phyloP scores from a whole-genome alignment of 2,888 invertebrate species.

The Drosophila mimica region DNA sequence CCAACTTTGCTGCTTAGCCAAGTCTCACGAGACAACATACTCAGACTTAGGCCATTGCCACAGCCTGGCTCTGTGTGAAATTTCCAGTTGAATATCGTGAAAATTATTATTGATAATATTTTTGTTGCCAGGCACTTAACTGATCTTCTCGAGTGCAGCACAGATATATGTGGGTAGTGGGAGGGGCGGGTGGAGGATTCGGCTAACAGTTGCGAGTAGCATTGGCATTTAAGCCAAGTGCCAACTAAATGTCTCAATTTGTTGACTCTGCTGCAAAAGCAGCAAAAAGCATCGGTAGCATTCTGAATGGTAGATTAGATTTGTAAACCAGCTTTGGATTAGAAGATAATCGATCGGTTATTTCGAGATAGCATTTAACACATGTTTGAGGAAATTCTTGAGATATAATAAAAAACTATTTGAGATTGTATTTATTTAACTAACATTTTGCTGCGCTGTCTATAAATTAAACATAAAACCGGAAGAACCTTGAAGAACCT shows the following conservation, averaged over 20 bases:
- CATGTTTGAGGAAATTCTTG: neutral
- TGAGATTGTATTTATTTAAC: neutral
- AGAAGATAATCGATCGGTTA: neutral
- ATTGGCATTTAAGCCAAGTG: conserved; percentile 39
- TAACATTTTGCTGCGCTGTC: too few relatives aligned
- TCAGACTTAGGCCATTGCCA: conserved; percentile 22
- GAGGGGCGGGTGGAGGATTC: neutral
- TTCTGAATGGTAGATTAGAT: conserved; percentile 1
- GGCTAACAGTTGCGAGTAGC: conserved; percentile 22
- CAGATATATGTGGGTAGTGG: neutral
- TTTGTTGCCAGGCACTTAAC: conserved; percentile 61
- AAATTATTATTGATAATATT: conserved; percentile 78
- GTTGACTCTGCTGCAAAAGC: conserved; percentile 28
- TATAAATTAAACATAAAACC: too few relatives aligned
- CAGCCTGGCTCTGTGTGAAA: conserved; percentile 48
- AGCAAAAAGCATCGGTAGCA: conserved; percentile 17
- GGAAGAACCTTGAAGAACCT: neutral
- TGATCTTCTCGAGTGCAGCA: conserved; percentile 40
- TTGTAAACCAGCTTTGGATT: neutral
- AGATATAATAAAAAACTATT: neutral
- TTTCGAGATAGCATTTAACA: neutral
- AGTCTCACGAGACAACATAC: conserved; percentile 32
- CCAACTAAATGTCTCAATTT: conserved; percentile 60
- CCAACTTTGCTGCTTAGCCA: conserved; percentile 62
- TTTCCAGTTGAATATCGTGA: conserved; percentile 60